Evolutionary conservation across 2,888 invertebrate species (phyloP).

Genomic region (Osmoderma eremita): DNA sequence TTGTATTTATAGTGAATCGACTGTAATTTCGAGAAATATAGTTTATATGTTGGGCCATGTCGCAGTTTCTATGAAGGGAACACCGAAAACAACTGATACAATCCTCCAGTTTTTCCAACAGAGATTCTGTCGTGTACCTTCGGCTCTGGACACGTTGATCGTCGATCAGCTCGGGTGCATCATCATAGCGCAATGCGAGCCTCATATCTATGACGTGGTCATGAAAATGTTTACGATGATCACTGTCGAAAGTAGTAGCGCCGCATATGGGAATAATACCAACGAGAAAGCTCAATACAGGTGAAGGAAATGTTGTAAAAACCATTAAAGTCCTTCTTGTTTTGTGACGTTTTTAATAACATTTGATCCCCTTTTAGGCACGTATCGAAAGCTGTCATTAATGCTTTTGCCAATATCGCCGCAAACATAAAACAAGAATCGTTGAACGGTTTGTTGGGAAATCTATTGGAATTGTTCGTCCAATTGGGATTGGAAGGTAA

Average conservation of each 20-base stretch:
- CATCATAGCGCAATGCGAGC: conserved; percentile 92
- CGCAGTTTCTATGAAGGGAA: conserved; percentile 92
- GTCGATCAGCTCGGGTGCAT: conserved; percentile 98
- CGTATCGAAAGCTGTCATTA: conserved; percentile 94
- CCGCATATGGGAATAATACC: conserved; percentile 73
- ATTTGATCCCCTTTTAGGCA: conserved; percentile 67
- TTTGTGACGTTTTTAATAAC: neutral
- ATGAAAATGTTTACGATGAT: conserved; percentile 98
- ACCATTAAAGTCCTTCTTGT: no score
- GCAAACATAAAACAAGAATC: conserved; percentile 90
- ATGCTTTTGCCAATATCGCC: conserved; percentile 96
- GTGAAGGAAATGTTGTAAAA: no score
- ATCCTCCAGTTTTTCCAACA: conserved; percentile 98
- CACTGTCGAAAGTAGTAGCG: conserved; percentile 89
- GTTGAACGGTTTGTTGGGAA: conserved; percentile 84
- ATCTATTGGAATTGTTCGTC: conserved; percentile 95
- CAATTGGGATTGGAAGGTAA: conserved; percentile 98
- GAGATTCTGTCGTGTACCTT: conserved; percentile 91
- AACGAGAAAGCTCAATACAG: conserved; percentile 71
- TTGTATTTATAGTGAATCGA: conserved; percentile 77
- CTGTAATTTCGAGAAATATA: conserved; percentile 94
- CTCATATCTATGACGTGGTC: conserved; percentile 89
- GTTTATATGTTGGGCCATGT: conserved; percentile 98
- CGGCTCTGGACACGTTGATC: conserved; percentile 91
- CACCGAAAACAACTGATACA: conserved; percentile 92